Evolutionary conservation across 2,113 vertebrate genomes (phyloP).

Genomic region (Myanophis thanlyinensis): DNA sequence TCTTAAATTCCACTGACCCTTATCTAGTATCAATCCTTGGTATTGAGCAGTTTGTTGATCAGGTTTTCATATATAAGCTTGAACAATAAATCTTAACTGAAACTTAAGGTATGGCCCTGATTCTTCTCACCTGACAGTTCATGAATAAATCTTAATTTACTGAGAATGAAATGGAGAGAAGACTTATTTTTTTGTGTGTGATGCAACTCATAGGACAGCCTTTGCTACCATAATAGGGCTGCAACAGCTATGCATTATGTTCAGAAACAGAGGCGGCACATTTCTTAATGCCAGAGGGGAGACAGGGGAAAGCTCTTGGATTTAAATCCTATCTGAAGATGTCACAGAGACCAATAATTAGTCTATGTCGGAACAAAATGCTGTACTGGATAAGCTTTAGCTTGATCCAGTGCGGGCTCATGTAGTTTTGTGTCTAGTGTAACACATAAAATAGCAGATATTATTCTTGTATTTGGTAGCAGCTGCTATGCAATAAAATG

Average conservation of each 20-base stretch:
- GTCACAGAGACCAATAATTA: neutral
- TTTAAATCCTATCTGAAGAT: neutral
- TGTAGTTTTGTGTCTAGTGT: neutral
- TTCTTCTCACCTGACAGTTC: neutral
- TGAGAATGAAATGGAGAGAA: neutral
- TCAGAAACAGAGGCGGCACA: neutral
- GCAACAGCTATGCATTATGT: neutral
- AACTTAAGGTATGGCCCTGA: neutral
- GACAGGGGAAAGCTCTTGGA: neutral
- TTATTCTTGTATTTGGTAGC: neutral
- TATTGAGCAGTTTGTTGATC: neutral
- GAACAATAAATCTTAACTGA: neutral
- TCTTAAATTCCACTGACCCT: neutral
- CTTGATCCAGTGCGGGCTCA: neutral
- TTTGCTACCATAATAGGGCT: neutral
- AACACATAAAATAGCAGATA: neutral
- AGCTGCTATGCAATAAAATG: neutral
- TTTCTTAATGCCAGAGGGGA: neutral
- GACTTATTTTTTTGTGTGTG: neutral
- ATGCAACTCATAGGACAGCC: neutral
- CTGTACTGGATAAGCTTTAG: neutral
- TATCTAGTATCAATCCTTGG: neutral
- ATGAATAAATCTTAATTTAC: neutral
- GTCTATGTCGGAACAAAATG: neutral
- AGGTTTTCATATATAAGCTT: neutral